Percentiles rank a stretch among this genome's conserved stretches.
These are phyloP conservation scores for Hycleus cichorii DNA, from an alignment of 1,140 invertebrate species.

Conservation along the genomic window DNA sequence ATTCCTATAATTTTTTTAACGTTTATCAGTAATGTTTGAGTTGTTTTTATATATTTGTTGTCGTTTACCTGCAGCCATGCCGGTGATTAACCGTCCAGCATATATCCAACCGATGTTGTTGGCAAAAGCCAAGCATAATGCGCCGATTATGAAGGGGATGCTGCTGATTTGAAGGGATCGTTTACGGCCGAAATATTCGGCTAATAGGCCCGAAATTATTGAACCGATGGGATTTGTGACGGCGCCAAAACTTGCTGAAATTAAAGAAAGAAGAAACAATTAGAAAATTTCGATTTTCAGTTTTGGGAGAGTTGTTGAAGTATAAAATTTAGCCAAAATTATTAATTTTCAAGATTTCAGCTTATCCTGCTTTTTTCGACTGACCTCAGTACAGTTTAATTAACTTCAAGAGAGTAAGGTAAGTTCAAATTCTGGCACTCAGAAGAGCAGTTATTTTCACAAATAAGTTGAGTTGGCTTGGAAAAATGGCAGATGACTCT, in stretches of 20 bases:
- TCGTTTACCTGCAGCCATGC: constrained; percentile 57
- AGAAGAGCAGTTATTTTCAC: too few relatives aligned
- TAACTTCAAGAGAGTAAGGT: too few relatives aligned
- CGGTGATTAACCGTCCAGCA: constrained; percentile 63
- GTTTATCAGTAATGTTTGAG: not conserved
- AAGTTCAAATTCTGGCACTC: too few relatives aligned
- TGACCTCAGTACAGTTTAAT: too few relatives aligned
- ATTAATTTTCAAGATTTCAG: too few relatives aligned
- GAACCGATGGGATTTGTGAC: constrained; percentile 66
- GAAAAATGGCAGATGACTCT: too few relatives aligned
- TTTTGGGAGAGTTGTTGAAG: too few relatives aligned
- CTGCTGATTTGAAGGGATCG: constrained; percentile 62
- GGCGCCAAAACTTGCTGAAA: constrained; percentile 60
- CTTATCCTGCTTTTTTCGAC: too few relatives aligned
- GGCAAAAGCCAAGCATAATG: constrained; percentile 62
- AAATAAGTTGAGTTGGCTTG: too few relatives aligned
- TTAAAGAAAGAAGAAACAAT: too few relatives aligned
- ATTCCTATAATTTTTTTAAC: constrained; percentile 44
- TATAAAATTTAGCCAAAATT: too few relatives aligned
- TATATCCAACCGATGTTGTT: constrained; percentile 53
- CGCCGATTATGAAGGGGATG: constrained; percentile 66
- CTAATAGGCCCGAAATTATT: constrained; percentile 56
- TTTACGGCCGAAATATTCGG: constrained; percentile 63
- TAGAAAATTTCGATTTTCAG: too few relatives aligned
- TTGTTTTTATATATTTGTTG: not conserved